Percentiles rank a stretch among this genome's conserved stretches.
Evolutionary conservation across 2,888 invertebrate genomes (phyloP).

Genomic region (Ectobius pallidus): DNA sequence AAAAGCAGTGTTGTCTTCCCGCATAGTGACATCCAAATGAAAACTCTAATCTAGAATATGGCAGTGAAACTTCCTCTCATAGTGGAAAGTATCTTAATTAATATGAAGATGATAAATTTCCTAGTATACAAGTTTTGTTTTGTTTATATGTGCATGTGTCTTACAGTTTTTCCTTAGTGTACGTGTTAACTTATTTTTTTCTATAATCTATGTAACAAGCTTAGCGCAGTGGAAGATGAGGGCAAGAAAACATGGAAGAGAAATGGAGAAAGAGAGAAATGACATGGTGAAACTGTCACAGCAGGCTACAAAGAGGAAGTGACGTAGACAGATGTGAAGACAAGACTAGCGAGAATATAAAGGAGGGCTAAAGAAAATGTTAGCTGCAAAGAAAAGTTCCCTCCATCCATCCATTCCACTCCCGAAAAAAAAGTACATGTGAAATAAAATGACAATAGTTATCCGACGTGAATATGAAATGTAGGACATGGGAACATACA

Average conservation of each 20-base stretch:
- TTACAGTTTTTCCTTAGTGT: not conserved
- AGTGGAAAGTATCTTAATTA: not conserved
- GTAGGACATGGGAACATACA: not conserved
- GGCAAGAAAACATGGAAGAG: not conserved
- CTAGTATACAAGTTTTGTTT: no score
- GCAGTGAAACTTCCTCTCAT: not conserved
- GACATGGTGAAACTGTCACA: slow-evolving; percentile 23
- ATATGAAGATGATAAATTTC: not conserved
- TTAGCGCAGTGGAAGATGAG: not conserved
- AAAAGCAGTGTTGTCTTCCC: not conserved
- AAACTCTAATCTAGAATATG: not conserved
- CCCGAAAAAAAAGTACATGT: not conserved
- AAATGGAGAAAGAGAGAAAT: slow-evolving; percentile 16
- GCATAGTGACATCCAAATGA: not conserved
- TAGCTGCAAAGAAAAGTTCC: not conserved
- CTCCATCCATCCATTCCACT: not conserved
- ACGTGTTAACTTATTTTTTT: not conserved
- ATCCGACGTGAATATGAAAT: slow-evolving; percentile 16
- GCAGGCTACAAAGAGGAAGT: not conserved
- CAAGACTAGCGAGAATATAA: not conserved
- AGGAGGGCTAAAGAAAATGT: slow-evolving; percentile 2
- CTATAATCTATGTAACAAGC: not conserved
- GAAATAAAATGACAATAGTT: slow-evolving; percentile 17
- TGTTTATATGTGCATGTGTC: not conserved
- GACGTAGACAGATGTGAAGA: slow-evolving; percentile 18